A percentile compares a stretch with the other conserved stretches of the same genome.
phyloP scores from a whole-genome alignment of 2,113 vertebrate species.

The Casuarius casuarius region DNA sequence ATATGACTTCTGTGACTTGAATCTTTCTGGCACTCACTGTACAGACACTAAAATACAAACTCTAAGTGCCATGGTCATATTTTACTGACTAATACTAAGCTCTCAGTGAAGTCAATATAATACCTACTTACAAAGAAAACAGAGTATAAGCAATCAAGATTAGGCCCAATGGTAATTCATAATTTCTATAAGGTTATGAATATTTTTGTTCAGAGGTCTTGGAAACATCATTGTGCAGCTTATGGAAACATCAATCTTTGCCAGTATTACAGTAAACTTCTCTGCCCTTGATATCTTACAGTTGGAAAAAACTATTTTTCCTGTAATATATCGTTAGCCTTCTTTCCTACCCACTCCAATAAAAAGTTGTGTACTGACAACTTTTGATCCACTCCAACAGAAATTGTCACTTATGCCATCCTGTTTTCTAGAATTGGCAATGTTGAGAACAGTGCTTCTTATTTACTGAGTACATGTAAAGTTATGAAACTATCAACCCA shows the following conservation, averaged over 20 bases:
- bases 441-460: not conserved
- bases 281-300: not conserved
- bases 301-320: not conserved
- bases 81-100: not conserved
- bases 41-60: not conserved
- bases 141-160: not conserved
- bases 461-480: not conserved
- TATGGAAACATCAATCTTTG: not conserved
- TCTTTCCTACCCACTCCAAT: not conserved
- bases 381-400: not conserved
- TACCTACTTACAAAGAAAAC: not conserved
- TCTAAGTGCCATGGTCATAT: not conserved
- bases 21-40: not conserved
- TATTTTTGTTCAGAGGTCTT: slow-evolving; percentile 2
- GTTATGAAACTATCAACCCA: not conserved
- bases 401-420: not conserved
- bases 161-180: not conserved
- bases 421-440: not conserved
- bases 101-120: not conserved
- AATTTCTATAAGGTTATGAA: not conserved
- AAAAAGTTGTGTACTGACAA: not conserved
- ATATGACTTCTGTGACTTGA: not conserved
- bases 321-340: not conserved
- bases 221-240: not conserved
- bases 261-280: not conserved